Base-by-base conservation (phyloP, 2,888 invertebrate species). In the Nephrocerus scutellatus region DNA sequence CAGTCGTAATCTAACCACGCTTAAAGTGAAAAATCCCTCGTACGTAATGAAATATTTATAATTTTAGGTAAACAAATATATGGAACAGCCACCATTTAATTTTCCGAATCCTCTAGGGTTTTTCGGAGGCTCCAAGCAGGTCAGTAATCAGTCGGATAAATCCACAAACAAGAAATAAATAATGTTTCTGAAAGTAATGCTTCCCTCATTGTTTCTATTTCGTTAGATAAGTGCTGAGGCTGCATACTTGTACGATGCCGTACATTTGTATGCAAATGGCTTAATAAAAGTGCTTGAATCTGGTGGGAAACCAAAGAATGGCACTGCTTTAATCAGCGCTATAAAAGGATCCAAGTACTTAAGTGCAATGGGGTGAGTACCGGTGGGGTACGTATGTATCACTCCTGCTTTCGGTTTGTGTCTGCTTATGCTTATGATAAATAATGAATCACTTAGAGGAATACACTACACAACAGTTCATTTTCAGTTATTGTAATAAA, bases 211-310 rank as follows among this genome's bases (percentile, higher is more conserved):
- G 16, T 30, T 22, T 39, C 25, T 28, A 15, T 35, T 23, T 12
- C 35, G 24, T 22, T 62, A 89, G 87, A 86, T 88, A 58, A 80
- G 83, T 46, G 83, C 85, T 37, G 87, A 87, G 63, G 92, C 92
- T 12, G 91, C 88, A 22, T 91, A 92, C 74, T 76, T 90, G 16
- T 93, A 93, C 66, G 95, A 95, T 64, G 88, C 96, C 0, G 88
- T 96, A 31, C 83, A 86, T 74, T 76, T 95, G 47, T 96, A 96
- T 67, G 87, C 90, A 9, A 75, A 77, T 42, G 91, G 91, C 3
- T 70, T 93, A 48, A 72, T 82, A 20, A 74, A 79, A 46, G 78
- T 84, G 2, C 67, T 93, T 39, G 70, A 75, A 24, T 70, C 72
- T n/a, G 81, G 80, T 1, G 80, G 76, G 12, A 75, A 78, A 53